These are phyloP conservation scores for Byasa hedistus DNA, from an alignment of 2,888 invertebrate species.

Conservation along the genomic window DNA sequence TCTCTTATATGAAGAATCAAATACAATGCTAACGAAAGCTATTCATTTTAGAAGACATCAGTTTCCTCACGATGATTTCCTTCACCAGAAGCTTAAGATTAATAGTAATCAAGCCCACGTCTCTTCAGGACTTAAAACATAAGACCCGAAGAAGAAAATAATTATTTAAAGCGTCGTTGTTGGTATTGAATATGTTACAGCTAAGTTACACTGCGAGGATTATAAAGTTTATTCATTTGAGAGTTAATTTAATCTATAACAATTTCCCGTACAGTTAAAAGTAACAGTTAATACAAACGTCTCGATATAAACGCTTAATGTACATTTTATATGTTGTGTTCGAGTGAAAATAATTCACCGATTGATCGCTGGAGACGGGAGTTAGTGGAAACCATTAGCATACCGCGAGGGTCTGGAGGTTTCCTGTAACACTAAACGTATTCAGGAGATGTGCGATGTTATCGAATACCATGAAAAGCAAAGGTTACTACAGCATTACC, in stretches of 20 bases:
- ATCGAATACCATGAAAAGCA: conserved; percentile 7
- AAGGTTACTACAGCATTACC: background rate
- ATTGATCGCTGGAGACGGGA: conserved; percentile 20
- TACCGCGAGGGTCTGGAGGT: background rate
- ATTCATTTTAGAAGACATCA: no score
- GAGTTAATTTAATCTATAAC: conserved; percentile 21
- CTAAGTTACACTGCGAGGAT: background rate
- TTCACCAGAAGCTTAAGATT: no score
- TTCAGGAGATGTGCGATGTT: conserved; percentile 16
- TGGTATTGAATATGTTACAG: background rate
- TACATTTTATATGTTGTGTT: conserved; percentile 10
- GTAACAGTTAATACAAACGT: conserved; percentile 30
- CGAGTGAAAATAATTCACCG: conserved; percentile 31
- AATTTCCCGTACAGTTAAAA: conserved; percentile 13
- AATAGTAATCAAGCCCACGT: no score
- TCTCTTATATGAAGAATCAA: no score
- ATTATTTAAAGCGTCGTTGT: no score
- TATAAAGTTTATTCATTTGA: background rate
- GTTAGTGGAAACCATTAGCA: conserved; percentile 19
- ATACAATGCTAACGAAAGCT: no score
- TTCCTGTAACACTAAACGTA: background rate
- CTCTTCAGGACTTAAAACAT: no score
- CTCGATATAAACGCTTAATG: conserved; percentile 2
- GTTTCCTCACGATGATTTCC: no score
- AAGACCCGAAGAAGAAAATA: no score